Evolutionary conservation across 2,888 invertebrate genomes (phyloP), one percentile per base, ranked within the genome.

Genomic region (Junonia oenone): DNA sequence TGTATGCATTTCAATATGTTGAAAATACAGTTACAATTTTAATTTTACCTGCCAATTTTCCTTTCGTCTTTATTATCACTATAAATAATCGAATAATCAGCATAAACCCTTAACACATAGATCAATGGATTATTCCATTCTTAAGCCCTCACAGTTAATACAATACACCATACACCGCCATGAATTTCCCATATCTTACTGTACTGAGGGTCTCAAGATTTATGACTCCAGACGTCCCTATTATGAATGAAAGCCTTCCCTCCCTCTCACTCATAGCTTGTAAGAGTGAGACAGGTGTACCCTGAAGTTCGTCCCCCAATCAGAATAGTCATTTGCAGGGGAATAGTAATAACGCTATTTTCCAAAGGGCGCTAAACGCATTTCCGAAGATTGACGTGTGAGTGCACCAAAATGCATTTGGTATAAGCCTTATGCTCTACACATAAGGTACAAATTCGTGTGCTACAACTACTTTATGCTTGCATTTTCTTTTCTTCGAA

Each of bases 171-270:
- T 38, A 38, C 11, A 38, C 65, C 68, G 68, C 68, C 56, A 66
- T 67, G 68, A 69, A 68, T 72, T 63, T 64, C 45, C 40, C 66
- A 64, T 65, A 67, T 63, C 67, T 66, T 51, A 62, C 65, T 33
- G 35, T 52, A 52, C 53, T 40, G 15, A 75, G 73, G 76, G 73
- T 66, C 68, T 68, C 54, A 66, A 77, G 78, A 84, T 83, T 82
- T 84, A 82, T 83, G 69, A 67, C 79, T 55, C 70, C 61, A 63
- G 51, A 63, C 65, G 43, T 19, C 19, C 49, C 56, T 56, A 40
- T 40, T 19, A 50, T 66, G 53, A 59, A 63, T 62, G 60, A 52
- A 54, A 35, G 35, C n/a, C 13, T 33, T 58, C 45, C 38, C 38
- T 29, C 50, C 65, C 62, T 61, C 65, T 46, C 54, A 31, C 53